phyloP scores from a whole-genome alignment of 2,888 invertebrate species.

The Marasmarcha lunaedactyla region DNA sequence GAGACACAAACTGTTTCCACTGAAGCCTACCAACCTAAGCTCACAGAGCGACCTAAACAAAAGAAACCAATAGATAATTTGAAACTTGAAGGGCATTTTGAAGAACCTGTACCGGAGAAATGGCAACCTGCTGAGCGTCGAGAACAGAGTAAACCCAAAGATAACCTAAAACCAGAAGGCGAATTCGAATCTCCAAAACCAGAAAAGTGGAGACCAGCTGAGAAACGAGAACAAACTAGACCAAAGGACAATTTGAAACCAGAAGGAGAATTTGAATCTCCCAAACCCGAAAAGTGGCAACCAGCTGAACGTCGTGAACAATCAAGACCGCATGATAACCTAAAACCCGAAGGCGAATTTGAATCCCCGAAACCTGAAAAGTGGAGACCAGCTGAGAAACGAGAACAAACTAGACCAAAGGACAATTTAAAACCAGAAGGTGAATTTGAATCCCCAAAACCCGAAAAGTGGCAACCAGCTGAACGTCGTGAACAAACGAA shows the following conservation, averaged over 20 bases:
- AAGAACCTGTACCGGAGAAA: slow-evolving; percentile 32
- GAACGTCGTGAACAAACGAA: slow-evolving; percentile 37
- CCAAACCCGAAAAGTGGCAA: slow-evolving; percentile 40
- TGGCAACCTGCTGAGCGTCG: slow-evolving; percentile 46
- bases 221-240: slow-evolving; percentile 35
- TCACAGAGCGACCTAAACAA: slow-evolving; percentile 37
- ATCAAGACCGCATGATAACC: slow-evolving; percentile 59
- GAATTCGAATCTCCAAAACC: slow-evolving; percentile 36
- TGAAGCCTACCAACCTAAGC: slow-evolving; percentile 37
- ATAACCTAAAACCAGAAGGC: slow-evolving; percentile 70
- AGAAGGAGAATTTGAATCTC: slow-evolving; percentile 69
- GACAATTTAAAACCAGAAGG: slow-evolving; percentile 72
- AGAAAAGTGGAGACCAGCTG: slow-evolving; percentile 44
- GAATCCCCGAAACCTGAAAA: slow-evolving; percentile 41
- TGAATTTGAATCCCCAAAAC: slow-evolving; percentile 52
- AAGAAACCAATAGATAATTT: slow-evolving; percentile 57
- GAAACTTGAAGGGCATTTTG: slow-evolving; percentile 66
- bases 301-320: slow-evolving; percentile 40
- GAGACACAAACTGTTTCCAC: slow-evolving; percentile 51
- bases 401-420: slow-evolving; percentile 36
- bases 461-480: slow-evolving; percentile 39
- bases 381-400: slow-evolving; percentile 57
- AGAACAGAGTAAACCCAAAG: slow-evolving; percentile 29
- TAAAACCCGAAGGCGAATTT: slow-evolving; percentile 65
- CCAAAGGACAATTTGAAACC: slow-evolving; percentile 54